A percentile compares a stretch with the other conserved stretches of the same genome.
Evolutionary conservation across 64 coral and sea anemone species (phyloP).

Genomic region (Montipora efflorescens): DNA sequence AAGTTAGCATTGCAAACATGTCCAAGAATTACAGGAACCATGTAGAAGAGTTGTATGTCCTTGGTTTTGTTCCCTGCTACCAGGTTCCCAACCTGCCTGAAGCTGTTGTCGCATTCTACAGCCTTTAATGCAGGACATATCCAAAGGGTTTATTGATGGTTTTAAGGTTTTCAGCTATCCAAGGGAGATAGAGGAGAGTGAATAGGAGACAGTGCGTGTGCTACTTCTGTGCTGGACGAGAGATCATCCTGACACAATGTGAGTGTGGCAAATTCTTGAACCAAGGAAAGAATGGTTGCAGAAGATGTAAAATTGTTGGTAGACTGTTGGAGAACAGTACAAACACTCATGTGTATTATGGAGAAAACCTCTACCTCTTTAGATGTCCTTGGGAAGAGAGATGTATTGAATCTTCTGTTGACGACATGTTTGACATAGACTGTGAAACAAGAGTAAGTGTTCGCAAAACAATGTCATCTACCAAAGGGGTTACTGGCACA

Average conservation of each 20-base stretch:
- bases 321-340: too few relatives aligned
- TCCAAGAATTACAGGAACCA: background rate
- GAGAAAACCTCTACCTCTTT: too few relatives aligned
- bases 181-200: slow-evolving; percentile 2
- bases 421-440: background rate
- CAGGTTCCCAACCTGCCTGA: too few relatives aligned
- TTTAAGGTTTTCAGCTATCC: slow-evolving; percentile 42
- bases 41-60: too few relatives aligned
- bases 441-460: slow-evolving; percentile 7
- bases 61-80: too few relatives aligned
- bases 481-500: slow-evolving; percentile 55
- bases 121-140: slow-evolving; percentile 46
- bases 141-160: slow-evolving; percentile 18
- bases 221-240: too few relatives aligned
- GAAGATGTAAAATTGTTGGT: too few relatives aligned
- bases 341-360: too few relatives aligned
- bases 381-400: slow-evolving; percentile 3
- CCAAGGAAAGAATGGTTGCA: too few relatives aligned
- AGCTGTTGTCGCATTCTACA: background rate
- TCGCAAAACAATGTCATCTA: slow-evolving; percentile 2
- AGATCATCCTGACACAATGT: too few relatives aligned
- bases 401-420: background rate
- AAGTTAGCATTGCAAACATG: slow-evolving; percentile 63
- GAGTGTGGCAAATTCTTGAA: too few relatives aligned
- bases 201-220: too few relatives aligned